These are phyloP conservation scores for Nylanderia fulva DNA, from an alignment of 1,140 invertebrate species.

Conservation along the genomic window DNA sequence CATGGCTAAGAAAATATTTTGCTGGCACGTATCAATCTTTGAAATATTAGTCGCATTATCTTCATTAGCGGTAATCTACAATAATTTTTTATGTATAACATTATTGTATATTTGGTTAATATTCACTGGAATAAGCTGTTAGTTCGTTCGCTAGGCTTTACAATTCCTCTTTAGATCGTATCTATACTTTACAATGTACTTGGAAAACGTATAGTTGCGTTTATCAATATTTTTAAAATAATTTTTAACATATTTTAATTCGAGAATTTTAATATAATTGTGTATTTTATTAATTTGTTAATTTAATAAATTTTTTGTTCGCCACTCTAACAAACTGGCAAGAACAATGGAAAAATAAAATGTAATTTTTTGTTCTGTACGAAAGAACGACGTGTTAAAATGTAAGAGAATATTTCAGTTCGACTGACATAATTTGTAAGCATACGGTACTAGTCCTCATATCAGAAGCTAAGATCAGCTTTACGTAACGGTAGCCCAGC, in stretches of 20 bases:
- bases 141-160: neutral
- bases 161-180: neutral
- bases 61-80: slow-evolving; percentile 21
- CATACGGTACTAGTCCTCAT: neutral
- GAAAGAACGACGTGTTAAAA: neutral
- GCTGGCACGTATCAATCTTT: neutral
- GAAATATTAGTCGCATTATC: slow-evolving; percentile 18
- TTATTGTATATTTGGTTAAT: neutral
- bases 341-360: neutral
- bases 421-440: neutral
- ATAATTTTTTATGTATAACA: slow-evolving; percentile 8
- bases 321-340: neutral
- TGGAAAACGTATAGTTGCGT: slow-evolving; percentile 1
- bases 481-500: neutral
- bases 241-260: slow-evolving; percentile 2
- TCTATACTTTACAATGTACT: neutral
- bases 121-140: slow-evolving; percentile 11
- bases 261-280: neutral
- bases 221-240: neutral
- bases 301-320: neutral
- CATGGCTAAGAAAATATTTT: neutral
- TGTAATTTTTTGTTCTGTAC: neutral
- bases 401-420: neutral
- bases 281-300: neutral
- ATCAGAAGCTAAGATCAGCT: neutral